These are phyloP conservation scores for Enoplosus armatus DNA, from an alignment of 2,797 vertebrate genomes.

Conservation along the genomic window DNA sequence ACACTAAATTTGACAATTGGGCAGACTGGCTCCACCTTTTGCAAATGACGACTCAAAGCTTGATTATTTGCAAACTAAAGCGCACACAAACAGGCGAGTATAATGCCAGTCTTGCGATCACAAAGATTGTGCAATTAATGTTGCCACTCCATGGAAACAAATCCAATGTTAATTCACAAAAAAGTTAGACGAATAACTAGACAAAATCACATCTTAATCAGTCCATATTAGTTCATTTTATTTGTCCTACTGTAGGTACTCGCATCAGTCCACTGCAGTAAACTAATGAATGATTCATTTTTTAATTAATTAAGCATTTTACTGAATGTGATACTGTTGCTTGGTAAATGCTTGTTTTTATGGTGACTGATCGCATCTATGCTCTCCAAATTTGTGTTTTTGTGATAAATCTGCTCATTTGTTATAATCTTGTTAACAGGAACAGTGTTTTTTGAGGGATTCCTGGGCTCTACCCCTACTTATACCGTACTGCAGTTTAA, in stretches of 20 bases:
- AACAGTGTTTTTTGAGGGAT: neutral
- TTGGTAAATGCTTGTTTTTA: conserved; percentile 8
- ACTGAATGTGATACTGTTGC: neutral
- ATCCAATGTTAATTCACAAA: neutral
- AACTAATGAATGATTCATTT: conserved; percentile 17
- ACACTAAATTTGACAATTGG: neutral
- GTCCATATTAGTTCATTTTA: neutral
- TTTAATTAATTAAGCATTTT: neutral
- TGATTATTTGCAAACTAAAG: conserved; percentile 27
- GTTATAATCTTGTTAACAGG: conserved; percentile 10
- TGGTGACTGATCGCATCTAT: neutral
- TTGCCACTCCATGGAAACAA: neutral
- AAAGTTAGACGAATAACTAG: neutral
- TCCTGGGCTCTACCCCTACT: neutral
- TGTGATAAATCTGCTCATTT: conserved; percentile 22
- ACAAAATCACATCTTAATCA: neutral
- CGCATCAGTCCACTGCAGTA: conserved; percentile 5
- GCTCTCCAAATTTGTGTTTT: neutral
- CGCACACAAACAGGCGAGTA: neutral
- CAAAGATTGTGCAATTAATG: conserved; percentile 4
- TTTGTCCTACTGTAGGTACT: neutral
- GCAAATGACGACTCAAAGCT: conserved; percentile 13
- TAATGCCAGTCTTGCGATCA: neutral
- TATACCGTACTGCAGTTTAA: neutral
- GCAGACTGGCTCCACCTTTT: conserved; percentile 1